Percentiles rank a stretch among this genome's conserved stretches.
phyloP scores from a whole-genome alignment of 1,140 invertebrate genomes.

The Araneus ventricosus region DNA sequence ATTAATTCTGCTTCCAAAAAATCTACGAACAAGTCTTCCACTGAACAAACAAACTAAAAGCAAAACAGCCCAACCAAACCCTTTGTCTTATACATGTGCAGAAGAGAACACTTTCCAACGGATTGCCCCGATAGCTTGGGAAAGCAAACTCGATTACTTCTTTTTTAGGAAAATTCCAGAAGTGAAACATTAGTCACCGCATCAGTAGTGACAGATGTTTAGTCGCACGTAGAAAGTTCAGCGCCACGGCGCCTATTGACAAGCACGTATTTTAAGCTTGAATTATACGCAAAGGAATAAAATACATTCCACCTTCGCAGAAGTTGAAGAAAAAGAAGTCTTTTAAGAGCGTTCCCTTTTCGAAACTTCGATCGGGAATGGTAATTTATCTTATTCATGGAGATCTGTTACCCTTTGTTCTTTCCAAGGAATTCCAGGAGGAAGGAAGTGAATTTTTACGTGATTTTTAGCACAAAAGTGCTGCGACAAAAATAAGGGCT shows the following conservation, averaged over 20 bases:
- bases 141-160: not conserved
- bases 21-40: not conserved
- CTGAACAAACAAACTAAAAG: not conserved
- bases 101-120: not conserved
- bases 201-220: constrained; percentile 36
- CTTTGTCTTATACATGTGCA: not conserved
- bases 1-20: not conserved
- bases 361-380: not conserved
- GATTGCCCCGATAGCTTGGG: not conserved
- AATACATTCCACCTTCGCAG: not conserved
- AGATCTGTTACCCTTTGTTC: not conserved
- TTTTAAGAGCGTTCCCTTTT: not conserved
- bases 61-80: not conserved
- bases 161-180: not conserved
- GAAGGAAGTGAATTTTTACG: not conserved
- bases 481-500: not conserved
- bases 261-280: constrained; percentile 42
- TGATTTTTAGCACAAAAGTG: not conserved
- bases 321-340: not conserved
- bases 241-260: constrained; percentile 10
- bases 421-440: too few relatives aligned
- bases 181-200: constrained; percentile 23
- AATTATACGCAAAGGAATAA: not conserved
- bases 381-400: constrained; percentile 6
- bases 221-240: not conserved